Percentiles rank a stretch among this genome's conserved stretches.
These are phyloP conservation scores for Fabriciana adippe DNA, from an alignment of 2,888 invertebrate genomes.

Conservation along the genomic window DNA sequence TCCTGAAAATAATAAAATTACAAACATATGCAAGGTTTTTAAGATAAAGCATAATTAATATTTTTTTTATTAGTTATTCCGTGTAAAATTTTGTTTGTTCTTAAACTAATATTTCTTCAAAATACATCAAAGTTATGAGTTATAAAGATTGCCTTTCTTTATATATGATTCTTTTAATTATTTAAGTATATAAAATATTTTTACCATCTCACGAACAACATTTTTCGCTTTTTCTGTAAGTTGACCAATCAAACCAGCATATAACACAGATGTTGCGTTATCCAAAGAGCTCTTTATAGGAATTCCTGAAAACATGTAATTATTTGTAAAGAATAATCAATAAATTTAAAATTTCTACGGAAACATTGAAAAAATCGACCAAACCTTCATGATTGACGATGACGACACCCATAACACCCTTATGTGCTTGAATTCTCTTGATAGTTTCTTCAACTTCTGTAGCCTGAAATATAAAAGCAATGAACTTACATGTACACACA, in stretches of 20 bases:
- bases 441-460: slow-evolving; percentile 98
- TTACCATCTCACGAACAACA: slow-evolving; percentile 93
- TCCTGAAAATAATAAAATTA: slow-evolving; percentile 80
- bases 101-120: neutral
- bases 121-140: too few species aligned
- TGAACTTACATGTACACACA: neutral
- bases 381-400: slow-evolving; percentile 98
- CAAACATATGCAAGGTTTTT: too few species aligned
- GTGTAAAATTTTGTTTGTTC: neutral
- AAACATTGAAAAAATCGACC: slow-evolving; percentile 60
- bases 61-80: too few species aligned
- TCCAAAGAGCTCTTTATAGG: slow-evolving; percentile 96
- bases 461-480: slow-evolving; percentile 71
- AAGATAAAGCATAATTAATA: neutral
- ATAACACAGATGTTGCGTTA: slow-evolving; percentile 97
- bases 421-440: slow-evolving; percentile 97
- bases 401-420: slow-evolving; percentile 98
- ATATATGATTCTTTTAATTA: too few species aligned
- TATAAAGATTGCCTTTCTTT: too few species aligned
- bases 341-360: slow-evolving; percentile 47
- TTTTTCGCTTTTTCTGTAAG: slow-evolving; percentile 96
- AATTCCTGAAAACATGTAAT: slow-evolving; percentile 83
- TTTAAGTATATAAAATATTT: neutral
- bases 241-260: slow-evolving; percentile 95
- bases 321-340: slow-evolving; percentile 15